These are phyloP conservation scores for Nebria salina DNA, from an alignment of 2,888 invertebrate genomes.

Conservation along the genomic window DNA sequence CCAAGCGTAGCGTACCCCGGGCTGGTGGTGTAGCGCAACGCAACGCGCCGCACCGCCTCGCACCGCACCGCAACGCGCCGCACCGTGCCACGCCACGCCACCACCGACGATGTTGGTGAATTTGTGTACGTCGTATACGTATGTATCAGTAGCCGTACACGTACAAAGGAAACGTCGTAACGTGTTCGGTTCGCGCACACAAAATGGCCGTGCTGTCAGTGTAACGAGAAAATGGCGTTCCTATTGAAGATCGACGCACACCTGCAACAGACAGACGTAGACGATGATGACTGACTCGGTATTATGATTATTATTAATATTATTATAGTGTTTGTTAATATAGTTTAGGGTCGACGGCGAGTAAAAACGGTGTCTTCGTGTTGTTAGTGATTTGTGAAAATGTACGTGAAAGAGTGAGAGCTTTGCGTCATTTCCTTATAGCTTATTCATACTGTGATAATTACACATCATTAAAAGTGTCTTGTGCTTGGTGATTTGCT, in stretches of 20 bases:
- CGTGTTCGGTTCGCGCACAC: constrained; percentile 51
- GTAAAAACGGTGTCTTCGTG: constrained; percentile 7
- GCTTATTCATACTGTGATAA: too few relatives aligned
- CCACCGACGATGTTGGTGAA: constrained; percentile 46
- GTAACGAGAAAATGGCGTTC: constrained; percentile 57
- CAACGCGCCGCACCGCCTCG: constrained; percentile 58
- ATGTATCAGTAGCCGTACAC: not conserved
- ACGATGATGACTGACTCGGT: constrained; percentile 50
- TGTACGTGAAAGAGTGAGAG: constrained; percentile 4
- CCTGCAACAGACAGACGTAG: constrained; percentile 47
- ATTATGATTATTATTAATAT: constrained; percentile 10
- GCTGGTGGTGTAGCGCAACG: constrained; percentile 64
- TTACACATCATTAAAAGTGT: too few relatives aligned
- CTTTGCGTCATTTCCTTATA: not conserved
- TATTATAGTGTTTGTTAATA: not conserved
- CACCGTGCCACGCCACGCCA: constrained; percentile 49
- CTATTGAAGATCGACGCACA: constrained; percentile 54
- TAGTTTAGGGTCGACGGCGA: constrained; percentile 21
- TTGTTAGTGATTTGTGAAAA: constrained; percentile 18
- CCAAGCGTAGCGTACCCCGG: constrained; percentile 62
- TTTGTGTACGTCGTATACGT: not conserved
- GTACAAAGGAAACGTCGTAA: constrained; percentile 12
- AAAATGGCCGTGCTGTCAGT: constrained; percentile 56
- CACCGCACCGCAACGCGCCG: constrained; percentile 55
- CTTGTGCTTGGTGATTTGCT: too few relatives aligned